Conservation (phyloP, 1,140 invertebrate species). For the Drosophila orosa region DNA sequence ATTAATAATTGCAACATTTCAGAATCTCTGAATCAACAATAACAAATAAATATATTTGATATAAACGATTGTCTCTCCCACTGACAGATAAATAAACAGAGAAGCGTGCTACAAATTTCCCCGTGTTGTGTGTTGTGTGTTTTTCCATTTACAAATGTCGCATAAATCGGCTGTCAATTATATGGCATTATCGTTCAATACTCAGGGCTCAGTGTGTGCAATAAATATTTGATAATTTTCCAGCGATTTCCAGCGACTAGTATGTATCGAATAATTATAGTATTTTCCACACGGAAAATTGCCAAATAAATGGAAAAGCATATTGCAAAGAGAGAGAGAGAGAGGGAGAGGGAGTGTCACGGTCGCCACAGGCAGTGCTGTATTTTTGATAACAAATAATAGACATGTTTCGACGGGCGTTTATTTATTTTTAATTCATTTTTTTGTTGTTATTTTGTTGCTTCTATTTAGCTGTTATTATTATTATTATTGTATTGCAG, state of each 20-base stretch:
- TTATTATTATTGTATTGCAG: conserved; percentile 27
- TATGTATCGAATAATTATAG: not conserved
- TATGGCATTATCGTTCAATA: conserved; percentile 58
- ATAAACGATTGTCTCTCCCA: not conserved
- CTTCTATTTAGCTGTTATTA: conserved; percentile 9
- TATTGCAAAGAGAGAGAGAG: conserved; percentile 36
- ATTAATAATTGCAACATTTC: conserved; percentile 41
- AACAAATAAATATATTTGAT: conserved; percentile 8
- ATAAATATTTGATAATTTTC: conserved; percentile 58
- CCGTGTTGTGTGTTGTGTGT: conserved; percentile 2
- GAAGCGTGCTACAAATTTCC: conserved; percentile 22
- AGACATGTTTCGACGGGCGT: conserved; percentile 51
- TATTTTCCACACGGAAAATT: conserved; percentile 48
- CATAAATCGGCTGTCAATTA: conserved; percentile 74
- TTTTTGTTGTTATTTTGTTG: conserved; percentile 8
- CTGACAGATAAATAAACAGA: conserved; percentile 15
- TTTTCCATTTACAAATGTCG: conserved; percentile 51
- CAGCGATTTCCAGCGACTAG: not conserved
- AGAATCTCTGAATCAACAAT: conserved; percentile 27
- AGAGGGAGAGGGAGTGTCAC: not conserved
- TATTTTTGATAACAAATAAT: conserved; percentile 71
- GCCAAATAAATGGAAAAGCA: conserved; percentile 32
- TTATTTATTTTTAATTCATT: conserved; percentile 20
- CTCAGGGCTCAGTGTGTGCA: conserved; percentile 23
- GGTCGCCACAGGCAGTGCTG: conserved; percentile 34